Percentiles rank a stretch among this genome's conserved stretches.
These are phyloP conservation scores for Enteromius afrohamiltoni DNA, from an alignment of 2,797 vertebrate genomes.

Conservation along the genomic window DNA sequence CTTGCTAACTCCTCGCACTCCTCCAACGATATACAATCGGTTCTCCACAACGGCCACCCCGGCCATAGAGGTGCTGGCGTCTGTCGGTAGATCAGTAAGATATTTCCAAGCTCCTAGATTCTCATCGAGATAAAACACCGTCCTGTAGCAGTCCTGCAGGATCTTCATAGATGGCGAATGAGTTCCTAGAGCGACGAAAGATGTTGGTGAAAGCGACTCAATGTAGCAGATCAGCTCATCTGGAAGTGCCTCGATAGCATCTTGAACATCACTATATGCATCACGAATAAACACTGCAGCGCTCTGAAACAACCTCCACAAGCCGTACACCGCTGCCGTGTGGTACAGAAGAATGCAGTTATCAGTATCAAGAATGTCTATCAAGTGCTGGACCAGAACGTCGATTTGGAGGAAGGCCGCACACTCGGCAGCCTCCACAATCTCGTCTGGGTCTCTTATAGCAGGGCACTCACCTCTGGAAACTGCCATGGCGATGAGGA, in stretches of 20 bases:
- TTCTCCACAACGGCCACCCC: constrained; percentile 90
- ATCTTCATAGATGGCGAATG: constrained; percentile 87
- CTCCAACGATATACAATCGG: constrained; percentile 90
- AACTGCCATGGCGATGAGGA: constrained; percentile 82
- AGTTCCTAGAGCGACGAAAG: constrained; percentile 87
- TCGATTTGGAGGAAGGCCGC: constrained; percentile 91
- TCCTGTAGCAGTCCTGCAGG: constrained; percentile 85
- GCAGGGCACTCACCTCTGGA: constrained; percentile 82
- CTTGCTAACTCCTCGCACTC: constrained; percentile 86
- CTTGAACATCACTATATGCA: constrained; percentile 77
- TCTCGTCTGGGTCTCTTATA: constrained; percentile 81
- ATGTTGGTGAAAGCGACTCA: constrained; percentile 80
- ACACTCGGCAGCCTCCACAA: constrained; percentile 88
- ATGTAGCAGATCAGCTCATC: constrained; percentile 82
- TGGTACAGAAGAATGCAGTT: constrained; percentile 91
- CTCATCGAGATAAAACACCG: constrained; percentile 90
- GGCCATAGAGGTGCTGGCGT: constrained; percentile 91
- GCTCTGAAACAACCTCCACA: constrained; percentile 78
- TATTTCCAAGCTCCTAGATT: constrained; percentile 85
- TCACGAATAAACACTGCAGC: constrained; percentile 89
- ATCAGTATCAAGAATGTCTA: constrained; percentile 84
- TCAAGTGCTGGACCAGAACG: constrained; percentile 79
- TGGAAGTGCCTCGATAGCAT: constrained; percentile 73
- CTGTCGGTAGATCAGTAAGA: constrained; percentile 86
- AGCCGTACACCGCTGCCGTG: constrained; percentile 84